These are phyloP conservation scores for Anastrepha ludens DNA, from an alignment of 1,140 invertebrate species.

Conservation along the genomic window DNA sequence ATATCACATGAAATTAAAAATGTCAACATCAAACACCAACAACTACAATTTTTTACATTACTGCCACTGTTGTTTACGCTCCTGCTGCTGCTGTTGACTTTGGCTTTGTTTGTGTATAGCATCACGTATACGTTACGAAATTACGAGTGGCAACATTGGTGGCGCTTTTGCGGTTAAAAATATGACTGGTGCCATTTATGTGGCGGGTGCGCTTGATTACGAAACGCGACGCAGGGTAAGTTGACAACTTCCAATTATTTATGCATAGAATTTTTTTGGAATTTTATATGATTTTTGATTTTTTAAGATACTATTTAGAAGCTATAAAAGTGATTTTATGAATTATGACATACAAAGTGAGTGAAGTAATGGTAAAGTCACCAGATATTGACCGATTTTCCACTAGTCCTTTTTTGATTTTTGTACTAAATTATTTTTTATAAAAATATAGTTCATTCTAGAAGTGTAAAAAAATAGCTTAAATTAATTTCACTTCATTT, in stretches of 20 bases:
- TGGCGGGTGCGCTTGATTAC: conserved; percentile 94
- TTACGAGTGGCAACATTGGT: conserved; percentile 98
- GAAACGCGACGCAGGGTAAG: conserved; percentile 92
- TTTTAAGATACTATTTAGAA: no score
- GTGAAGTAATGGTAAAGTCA: no score
- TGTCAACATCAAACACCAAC: conserved; percentile 33
- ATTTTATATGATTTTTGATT: no score
- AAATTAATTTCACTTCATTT: no score
- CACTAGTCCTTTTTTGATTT: no score
- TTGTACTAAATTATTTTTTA: no score
- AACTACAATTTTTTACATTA: not conserved
- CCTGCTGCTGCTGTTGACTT: not conserved
- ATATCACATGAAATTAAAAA: conserved; percentile 39
- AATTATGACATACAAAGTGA: no score
- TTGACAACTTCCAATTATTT: conserved; percentile 59
- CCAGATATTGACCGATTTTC: no score
- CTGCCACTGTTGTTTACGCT: not conserved
- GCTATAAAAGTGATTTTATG: no score
- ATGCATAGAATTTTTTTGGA: not conserved
- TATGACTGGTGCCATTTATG: conserved; percentile 97
- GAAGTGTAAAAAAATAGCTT: no score
- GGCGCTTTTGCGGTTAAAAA: conserved; percentile 98
- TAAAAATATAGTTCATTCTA: no score
- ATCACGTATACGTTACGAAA: conserved; percentile 98
- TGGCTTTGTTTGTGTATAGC: conserved; percentile 78